Percentiles rank a stretch among this genome's conserved stretches.
Evolutionary conservation across 2,113 vertebrate species (phyloP).

Genomic region (Speoplatyrhinus poulsoni): DNA sequence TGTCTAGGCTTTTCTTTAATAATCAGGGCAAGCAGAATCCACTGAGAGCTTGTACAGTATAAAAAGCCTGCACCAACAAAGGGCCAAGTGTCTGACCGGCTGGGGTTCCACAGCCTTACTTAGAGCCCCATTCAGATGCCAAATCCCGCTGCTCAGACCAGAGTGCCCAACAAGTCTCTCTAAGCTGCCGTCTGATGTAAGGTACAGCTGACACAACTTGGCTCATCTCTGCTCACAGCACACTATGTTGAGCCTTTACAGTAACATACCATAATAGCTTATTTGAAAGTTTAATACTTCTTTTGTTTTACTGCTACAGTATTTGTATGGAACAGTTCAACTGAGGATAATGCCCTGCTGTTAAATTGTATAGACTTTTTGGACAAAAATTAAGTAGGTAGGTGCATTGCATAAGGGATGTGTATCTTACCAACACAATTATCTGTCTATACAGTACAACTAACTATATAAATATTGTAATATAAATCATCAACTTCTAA

Average conservation of each 20-base stretch:
- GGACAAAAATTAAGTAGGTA: too few relatives aligned
- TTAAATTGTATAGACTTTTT: too few relatives aligned
- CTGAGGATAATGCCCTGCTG: not conserved
- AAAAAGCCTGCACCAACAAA: conserved; percentile 37
- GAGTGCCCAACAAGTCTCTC: conserved; percentile 20
- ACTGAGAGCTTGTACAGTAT: conserved; percentile 12
- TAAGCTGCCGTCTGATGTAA: not conserved
- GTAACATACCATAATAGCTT: not conserved
- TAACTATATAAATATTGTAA: too few relatives aligned
- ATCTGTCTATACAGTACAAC: too few relatives aligned
- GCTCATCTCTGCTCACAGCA: conserved; percentile 17
- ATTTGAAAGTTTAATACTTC: not conserved
- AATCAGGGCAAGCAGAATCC: conserved; percentile 20
- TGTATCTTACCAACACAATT: too few relatives aligned
- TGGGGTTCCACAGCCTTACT: conserved; percentile 21
- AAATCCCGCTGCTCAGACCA: conserved; percentile 28
- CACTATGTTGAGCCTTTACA: conserved; percentile 9
- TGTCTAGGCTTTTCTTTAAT: conserved; percentile 8
- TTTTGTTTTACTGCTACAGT: not conserved
- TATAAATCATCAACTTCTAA: too few relatives aligned
- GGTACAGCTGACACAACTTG: not conserved
- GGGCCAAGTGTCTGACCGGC: conserved; percentile 6
- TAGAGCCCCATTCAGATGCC: conserved; percentile 13
- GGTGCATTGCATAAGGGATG: too few relatives aligned
- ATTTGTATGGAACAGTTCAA: not conserved